Evolutionary conservation across 2,888 invertebrate species (phyloP), one percentile per base, ranked within the genome.

Genomic region (Aporophyla nigra): DNA sequence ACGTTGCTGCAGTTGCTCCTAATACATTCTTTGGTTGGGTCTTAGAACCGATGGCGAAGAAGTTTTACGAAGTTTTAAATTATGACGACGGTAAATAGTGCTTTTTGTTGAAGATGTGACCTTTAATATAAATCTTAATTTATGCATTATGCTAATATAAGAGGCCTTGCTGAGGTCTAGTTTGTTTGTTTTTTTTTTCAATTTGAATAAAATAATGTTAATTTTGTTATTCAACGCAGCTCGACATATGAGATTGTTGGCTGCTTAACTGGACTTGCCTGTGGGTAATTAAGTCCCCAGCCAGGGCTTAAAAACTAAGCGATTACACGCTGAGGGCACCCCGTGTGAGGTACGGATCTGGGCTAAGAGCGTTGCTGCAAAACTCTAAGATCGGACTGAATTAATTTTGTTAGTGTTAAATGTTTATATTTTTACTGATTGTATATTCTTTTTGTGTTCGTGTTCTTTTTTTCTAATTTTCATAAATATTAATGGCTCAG

Each of bases 21-120:
- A n/a, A 68, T 54, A 53, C 63, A 54, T 78, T 54, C 21, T 58
- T 54, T 63, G 51, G 14, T 67, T 14, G 46, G 27, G 40, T 16
- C 12, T 54, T 40, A 16, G 40, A 40, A 53, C 62, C 53, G 33
- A 56, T 40, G 40, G 2, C 12, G 40, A 16, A 4, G 33, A 46
- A 49, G 49, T 21, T 40, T n/a, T 58, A 16, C 12, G 6, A 66
- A 24, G 7, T 67, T 51, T n/a, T 66, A 9, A 27, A 14, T 27
- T 27, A 51, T 49, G 19, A 65, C 19, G 12, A 12, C 63, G 12
- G 43, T 19, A 43, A n/a, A n/a, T 1, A 19, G 43, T 19, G n/a
- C 19, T 12, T 65, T 49, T 24, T 65, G 19, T 24, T 19, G 46
- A 65, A 24, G 10, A 24, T 63, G 19, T 63, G 63, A 63, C 24